Base-by-base conservation (phyloP, 1,140 invertebrate species). In the Triops longicaudatus region DNA sequence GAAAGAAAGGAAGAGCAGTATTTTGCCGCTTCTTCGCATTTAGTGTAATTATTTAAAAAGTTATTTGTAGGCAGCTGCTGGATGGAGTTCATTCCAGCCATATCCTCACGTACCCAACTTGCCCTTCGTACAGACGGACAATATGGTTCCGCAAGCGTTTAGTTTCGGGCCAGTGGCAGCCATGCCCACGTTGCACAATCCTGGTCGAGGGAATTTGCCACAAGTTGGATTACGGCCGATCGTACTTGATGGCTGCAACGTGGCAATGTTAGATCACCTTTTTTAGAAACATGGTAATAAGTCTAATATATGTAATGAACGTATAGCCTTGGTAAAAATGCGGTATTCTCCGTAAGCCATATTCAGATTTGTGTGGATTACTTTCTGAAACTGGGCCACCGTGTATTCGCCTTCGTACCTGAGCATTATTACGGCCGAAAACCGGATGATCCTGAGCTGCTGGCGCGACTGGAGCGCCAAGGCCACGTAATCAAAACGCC, bases 171-270 rank as follows among this genome's bases (percentile, higher is more conserved):
- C n/a, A 31, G 26, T 12, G 22, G 37, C 0, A 12, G 28, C 27
- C 6, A 44, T 41, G 5, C 44, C 44, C 37, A 27, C 17, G 26
- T 44, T 44, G 27, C 22, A 44, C 27, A 44, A 43, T n/a, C 74
- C 26, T 11, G 44, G n/a, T 7, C 27, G 26, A 12, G 74, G 2
- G 37, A n/a, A 22, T 26, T 0, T 44, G 9, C 41, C 11, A 41
- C 26, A 22, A 11, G 22, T 27, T 26, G 26, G 44, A 10, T 28
- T 75, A 0, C 27, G 81, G 27, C 79, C 79, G 5, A 81, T 85
- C 77, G 82, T 85, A 3, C 83, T 85, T 74, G 84, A 85, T 82
- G 84, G 84, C 14, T 84, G 83, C 78, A 85, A 85, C 81, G 83
- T 85, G 26, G 84, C 84, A 5, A 83, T 83, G 82, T 78, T 85